Conservation (phyloP, 2,797 vertebrate species). For the Bryconaethiops microstoma region DNA sequence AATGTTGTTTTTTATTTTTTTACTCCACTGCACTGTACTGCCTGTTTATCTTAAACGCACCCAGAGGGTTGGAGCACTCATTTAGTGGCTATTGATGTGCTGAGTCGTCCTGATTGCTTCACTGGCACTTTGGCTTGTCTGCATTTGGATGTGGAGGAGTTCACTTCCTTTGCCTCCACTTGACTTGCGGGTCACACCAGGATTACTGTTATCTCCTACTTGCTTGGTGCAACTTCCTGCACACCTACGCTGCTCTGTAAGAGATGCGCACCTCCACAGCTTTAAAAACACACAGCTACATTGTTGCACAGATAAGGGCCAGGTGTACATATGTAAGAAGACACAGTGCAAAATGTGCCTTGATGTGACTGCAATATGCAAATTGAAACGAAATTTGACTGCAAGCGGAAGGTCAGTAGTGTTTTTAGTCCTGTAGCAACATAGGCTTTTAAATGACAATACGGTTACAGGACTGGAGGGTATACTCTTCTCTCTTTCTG, state of each 20-base stretch:
- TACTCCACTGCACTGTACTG: conserved; percentile 21
- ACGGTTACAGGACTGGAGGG: not conserved
- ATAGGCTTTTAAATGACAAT: not conserved
- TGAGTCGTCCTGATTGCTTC: conserved; percentile 52
- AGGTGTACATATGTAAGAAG: not conserved
- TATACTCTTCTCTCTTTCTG: not conserved
- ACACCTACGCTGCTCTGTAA: not conserved
- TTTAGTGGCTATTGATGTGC: conserved; percentile 44
- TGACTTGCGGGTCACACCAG: conserved; percentile 65
- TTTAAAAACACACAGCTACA: not conserved
- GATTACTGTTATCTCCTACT: conserved; percentile 71
- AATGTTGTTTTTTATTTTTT: conserved; percentile 7
- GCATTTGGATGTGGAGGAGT: conserved; percentile 62
- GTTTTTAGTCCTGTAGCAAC: not conserved
- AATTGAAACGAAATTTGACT: too few species aligned
- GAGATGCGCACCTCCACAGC: conserved; percentile 1
- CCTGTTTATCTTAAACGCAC: conserved; percentile 28
- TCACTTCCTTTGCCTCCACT: conserved; percentile 59
- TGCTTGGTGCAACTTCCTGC: conserved; percentile 35
- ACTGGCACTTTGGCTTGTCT: conserved; percentile 46
- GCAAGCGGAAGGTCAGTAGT: not conserved
- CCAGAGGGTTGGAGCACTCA: conserved; percentile 42
- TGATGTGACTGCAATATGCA: not conserved
- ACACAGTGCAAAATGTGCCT: not conserved
- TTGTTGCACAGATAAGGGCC: not conserved